Evolutionary conservation across 2,113 vertebrate genomes (phyloP).

Genomic region (Callochromis pleurospilus): DNA sequence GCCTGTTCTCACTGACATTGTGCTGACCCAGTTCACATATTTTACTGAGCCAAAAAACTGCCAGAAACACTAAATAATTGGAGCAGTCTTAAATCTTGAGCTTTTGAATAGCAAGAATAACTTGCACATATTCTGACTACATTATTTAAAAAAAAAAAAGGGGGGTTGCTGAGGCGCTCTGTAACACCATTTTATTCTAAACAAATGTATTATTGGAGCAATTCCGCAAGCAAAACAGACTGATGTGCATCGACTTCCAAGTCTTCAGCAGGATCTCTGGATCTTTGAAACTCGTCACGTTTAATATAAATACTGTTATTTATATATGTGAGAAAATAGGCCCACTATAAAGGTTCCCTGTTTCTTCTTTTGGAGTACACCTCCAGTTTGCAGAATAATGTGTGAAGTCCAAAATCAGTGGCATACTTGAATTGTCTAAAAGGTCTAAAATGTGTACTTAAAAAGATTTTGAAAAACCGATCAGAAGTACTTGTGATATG

Average conservation of each 20-base stretch:
- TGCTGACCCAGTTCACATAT: background rate
- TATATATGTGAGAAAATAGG: background rate
- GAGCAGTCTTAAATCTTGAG: background rate
- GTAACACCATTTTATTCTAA: background rate
- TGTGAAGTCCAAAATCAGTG: background rate
- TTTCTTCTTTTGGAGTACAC: background rate
- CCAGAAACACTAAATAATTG: background rate
- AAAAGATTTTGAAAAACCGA: background rate
- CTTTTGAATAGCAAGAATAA: background rate
- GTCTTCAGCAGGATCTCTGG: background rate
- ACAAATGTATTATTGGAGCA: background rate
- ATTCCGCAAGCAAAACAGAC: background rate
- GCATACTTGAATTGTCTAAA: background rate
- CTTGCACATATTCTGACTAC: background rate
- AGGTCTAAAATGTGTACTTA: background rate
- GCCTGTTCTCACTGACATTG: background rate
- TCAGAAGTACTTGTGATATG: background rate
- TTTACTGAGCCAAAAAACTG: background rate
- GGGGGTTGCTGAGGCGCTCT: background rate
- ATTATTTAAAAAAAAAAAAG: background rate
- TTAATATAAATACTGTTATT: background rate
- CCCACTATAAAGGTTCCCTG: background rate
- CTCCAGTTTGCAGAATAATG: background rate
- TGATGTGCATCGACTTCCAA: fast-evolving
- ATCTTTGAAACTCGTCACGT: background rate